Percentiles rank a stretch among this genome's conserved stretches.
Evolutionary conservation across 2,113 vertebrate genomes (phyloP).

Genomic region (Nesogale talazaci): DNA sequence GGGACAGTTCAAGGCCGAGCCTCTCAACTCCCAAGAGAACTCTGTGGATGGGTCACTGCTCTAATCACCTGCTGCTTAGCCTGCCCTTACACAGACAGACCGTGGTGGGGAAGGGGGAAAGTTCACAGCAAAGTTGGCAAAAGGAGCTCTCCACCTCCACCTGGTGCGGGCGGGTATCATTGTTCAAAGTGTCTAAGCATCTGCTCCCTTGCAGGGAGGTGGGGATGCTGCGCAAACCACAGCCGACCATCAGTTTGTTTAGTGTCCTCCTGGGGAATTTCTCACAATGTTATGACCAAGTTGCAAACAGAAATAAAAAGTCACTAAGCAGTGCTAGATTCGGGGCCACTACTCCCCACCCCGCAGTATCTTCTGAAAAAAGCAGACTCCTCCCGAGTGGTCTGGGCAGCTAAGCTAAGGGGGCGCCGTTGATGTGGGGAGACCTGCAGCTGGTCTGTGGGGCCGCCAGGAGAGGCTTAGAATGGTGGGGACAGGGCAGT

Average conservation of each 20-base stretch:
- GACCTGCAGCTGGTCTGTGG: background rate
- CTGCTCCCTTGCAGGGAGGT: conserved; percentile 37
- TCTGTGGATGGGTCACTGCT: background rate
- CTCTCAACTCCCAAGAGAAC: background rate
- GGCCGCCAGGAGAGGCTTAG: background rate
- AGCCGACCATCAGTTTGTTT: background rate
- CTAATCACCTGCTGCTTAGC: background rate
- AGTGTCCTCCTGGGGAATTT: conserved; percentile 18
- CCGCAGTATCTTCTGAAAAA: conserved; percentile 27
- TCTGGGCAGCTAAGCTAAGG: background rate
- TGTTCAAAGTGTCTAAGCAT: conserved; percentile 6
- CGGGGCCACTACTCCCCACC: background rate
- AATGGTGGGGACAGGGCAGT: background rate
- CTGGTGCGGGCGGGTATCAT: conserved; percentile 22
- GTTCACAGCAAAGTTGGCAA: conserved; percentile 26
- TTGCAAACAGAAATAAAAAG: conserved; percentile 56
- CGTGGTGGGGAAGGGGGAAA: background rate
- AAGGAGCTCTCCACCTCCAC: conserved; percentile 32
- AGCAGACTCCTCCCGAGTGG: background rate
- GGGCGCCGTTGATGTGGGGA: background rate
- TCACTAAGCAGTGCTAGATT: conserved; percentile 40
- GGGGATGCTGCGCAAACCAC: conserved; percentile 46
- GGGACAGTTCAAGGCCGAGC: background rate
- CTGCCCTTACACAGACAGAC: background rate
- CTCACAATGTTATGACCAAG: conserved; percentile 59